These are phyloP conservation scores for Gallinago undulata DNA, from an alignment of 2,113 vertebrate species.

Conservation along the genomic window DNA sequence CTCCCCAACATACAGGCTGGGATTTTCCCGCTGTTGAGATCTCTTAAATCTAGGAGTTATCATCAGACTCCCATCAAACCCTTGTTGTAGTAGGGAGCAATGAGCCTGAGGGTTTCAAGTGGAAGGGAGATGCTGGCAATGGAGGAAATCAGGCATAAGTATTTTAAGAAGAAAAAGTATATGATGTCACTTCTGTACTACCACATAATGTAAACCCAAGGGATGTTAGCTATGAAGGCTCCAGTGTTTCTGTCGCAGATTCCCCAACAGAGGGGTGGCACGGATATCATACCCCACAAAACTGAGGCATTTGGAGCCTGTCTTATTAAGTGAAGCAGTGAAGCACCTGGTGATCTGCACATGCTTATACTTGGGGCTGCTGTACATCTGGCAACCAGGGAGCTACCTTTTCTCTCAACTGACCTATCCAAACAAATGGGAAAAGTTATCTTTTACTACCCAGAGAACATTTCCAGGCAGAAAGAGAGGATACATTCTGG, in stretches of 20 bases:
- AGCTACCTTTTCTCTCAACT: conserved; percentile 21
- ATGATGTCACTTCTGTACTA: not conserved
- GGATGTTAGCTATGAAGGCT: not conserved
- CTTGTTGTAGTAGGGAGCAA: not conserved
- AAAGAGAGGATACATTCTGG: conserved; percentile 10
- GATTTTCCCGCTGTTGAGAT: not conserved
- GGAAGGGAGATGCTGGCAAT: not conserved
- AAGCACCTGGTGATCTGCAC: conserved; percentile 13
- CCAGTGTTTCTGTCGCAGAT: not conserved
- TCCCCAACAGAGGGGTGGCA: not conserved
- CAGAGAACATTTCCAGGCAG: conserved; percentile 32
- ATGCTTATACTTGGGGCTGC: not conserved
- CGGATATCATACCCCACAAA: not conserved
- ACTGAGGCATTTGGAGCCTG: fast-evolving
- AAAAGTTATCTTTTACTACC: conserved; percentile 51
- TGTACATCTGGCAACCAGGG: conserved; percentile 53
- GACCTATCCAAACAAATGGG: conserved; percentile 29
- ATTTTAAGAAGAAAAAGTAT: not conserved
- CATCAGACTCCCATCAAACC: not conserved
- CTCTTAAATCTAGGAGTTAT: not conserved
- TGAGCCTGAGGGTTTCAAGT: not conserved
- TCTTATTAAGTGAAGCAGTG: not conserved
- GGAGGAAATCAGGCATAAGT: not conserved
- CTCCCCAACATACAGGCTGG: not conserved
- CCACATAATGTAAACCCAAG: not conserved